phyloP scores from a whole-genome alignment of 2,888 invertebrate genomes.

The Torymus texanus region DNA sequence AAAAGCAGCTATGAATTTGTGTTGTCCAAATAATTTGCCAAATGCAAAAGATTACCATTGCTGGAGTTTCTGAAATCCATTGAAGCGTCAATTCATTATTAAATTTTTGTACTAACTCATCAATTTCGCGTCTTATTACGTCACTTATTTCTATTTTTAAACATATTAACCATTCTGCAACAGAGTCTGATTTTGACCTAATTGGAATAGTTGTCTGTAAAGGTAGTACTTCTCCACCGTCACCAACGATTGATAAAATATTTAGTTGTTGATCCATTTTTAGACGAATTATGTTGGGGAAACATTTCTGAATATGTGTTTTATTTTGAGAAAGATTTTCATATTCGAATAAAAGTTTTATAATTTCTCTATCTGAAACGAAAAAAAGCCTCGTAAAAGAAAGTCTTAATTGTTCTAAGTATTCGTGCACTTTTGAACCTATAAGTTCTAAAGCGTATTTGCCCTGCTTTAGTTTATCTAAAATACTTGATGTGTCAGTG shows the following conservation, averaged over 20 bases:
- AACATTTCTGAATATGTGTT: constrained; percentile 82
- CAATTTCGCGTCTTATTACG: constrained; percentile 52
- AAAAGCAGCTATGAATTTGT: constrained; percentile 78
- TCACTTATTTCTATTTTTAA: constrained; percentile 79
- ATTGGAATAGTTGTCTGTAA: constrained; percentile 67
- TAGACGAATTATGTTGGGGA: constrained; percentile 81
- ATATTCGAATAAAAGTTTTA: constrained; percentile 84
- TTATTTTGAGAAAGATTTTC: constrained; percentile 80
- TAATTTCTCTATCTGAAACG: constrained; percentile 84
- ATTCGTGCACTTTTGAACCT: constrained; percentile 80
- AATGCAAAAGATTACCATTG: constrained; percentile 80
- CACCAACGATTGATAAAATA: constrained; percentile 80
- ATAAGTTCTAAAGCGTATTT: constrained; percentile 79
- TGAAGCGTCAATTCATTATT: constrained; percentile 66
- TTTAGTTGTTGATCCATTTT: constrained; percentile 76
- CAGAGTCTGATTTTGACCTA: constrained; percentile 76
- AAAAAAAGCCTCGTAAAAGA: constrained; percentile 86
- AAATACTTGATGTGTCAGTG: constrained; percentile 61
- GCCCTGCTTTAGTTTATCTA: constrained; percentile 72
- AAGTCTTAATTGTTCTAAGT: constrained; percentile 81
- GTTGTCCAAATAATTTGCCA: constrained; percentile 82
- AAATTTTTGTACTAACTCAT: constrained; percentile 60
- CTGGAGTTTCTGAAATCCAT: constrained; percentile 80
- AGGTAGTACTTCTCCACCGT: constrained; percentile 78
- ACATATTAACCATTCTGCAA: constrained; percentile 81